Evolutionary conservation across 2,113 vertebrate genomes (phyloP), one percentile per base, ranked within the genome.

Genomic region (Sinocyclocheilus grahami): DNA sequence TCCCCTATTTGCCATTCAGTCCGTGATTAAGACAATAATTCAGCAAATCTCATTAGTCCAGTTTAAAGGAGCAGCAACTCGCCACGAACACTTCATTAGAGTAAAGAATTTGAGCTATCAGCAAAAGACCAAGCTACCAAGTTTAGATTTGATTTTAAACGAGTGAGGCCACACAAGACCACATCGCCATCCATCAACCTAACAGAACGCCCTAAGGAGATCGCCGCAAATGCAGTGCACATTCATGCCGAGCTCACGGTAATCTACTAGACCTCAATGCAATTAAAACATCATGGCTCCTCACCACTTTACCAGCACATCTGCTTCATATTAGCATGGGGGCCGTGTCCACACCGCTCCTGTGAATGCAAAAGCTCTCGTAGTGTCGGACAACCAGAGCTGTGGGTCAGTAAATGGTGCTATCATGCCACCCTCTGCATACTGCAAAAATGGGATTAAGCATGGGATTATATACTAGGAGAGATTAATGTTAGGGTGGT

Each of bases 1-100:
- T n/a, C 53, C 51, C 20, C 78, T 33, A 46, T 85, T 80, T 74
- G 30, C 85, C 82, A 60, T 69, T 37, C 30, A 75, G 75, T 22
- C 30, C 33, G 20, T 88, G 62, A 90, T 90, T 87, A 84, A 85
- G 72, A 82, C 78, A 67, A 42, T 86, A 78, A 82, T 85, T 83
- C 82, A 85, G 76, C 63, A 86, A 85, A 87, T 74, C 74, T 84
- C 85, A 74, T 83, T 72, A 80, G 24, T 69, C 71, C 48, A 39
- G 10, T 72, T 86, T 85, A 55, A 86, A 79, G 42, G 42, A 83
- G 84, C 62, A 83, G 71, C 74, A 42, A 67, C 67, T 27, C 67
- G 30, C 33, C 48, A 58, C 69, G 37, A 58, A 83, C 84, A 58
- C 51, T 72, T 85, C 51, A 88, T 86, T 72, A 80, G 76, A 82